Evolutionary conservation across 1,140 invertebrate genomes (phyloP).

Genomic region (Cotesia chilonis): DNA sequence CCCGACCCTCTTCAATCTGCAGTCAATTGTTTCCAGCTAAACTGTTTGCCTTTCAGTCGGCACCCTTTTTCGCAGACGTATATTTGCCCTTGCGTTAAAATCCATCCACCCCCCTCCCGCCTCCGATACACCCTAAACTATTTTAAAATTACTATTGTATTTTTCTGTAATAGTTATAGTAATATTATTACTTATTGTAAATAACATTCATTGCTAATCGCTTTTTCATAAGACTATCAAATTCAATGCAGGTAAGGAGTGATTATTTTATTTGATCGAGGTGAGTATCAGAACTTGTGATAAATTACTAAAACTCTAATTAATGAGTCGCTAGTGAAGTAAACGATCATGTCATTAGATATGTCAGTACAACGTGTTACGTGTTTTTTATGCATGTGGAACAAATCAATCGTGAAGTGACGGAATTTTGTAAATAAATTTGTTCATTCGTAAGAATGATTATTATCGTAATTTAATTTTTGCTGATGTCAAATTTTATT

Average conservation of each 20-base stretch:
- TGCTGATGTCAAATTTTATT: no score
- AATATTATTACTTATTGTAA: constrained; percentile 1
- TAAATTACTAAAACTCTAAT: no score
- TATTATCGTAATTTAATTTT: no score
- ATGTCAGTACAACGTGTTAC: no score
- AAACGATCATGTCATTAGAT: no score
- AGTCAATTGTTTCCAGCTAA: constrained; percentile 68
- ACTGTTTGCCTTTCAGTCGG: constrained; percentile 67
- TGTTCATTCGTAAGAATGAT: no score
- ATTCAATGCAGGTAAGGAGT: not conserved
- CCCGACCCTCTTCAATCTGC: constrained; percentile 63
- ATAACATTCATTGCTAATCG: not conserved
- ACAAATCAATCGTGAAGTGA: no score
- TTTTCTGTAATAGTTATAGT: not conserved
- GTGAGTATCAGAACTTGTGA: no score
- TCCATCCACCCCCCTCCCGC: not conserved
- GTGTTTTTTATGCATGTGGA: no score
- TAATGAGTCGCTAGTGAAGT: no score
- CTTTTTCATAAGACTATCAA: not conserved
- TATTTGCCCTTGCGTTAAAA: constrained; percentile 62
- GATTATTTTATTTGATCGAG: no score
- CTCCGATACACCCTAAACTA: constrained; percentile 16
- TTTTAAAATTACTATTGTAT: constrained; percentile 21
- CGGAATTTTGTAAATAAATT: no score
- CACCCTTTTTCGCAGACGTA: constrained; percentile 61